Evolutionary conservation across 1,140 invertebrate genomes (phyloP).

Genomic region (Dryas iulia): DNA sequence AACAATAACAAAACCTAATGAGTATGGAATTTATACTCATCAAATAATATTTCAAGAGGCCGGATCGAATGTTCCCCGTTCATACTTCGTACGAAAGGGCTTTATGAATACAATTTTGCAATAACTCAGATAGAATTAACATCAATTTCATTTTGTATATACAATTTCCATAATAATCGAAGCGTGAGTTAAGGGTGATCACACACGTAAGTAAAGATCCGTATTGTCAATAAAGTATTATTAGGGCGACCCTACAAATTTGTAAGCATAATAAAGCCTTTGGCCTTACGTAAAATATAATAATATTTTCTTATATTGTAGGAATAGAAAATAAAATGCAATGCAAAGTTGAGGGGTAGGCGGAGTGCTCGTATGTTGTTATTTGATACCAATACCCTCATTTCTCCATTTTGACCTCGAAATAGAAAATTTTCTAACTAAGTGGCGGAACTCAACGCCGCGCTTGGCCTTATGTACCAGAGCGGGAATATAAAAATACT

Average conservation of each 20-base stretch:
- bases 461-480: too few relatives aligned
- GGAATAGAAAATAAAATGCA: background rate
- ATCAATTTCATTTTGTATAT: constrained; percentile 55
- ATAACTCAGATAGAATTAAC: constrained; percentile 32
- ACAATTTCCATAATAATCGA: constrained; percentile 67
- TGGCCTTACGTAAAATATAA: background rate
- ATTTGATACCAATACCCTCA: too few relatives aligned
- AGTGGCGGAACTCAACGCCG: too few relatives aligned
- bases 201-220: background rate
- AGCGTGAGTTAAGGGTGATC: constrained; percentile 37
- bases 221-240: background rate
- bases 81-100: constrained; percentile 34
- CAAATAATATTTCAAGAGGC: constrained; percentile 38
- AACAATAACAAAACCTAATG: background rate
- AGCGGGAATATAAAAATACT: too few relatives aligned
- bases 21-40: background rate
- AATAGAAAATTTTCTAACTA: too few relatives aligned
- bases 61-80: constrained; percentile 25
- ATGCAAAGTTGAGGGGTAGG: too few relatives aligned
- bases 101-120: constrained; percentile 57
- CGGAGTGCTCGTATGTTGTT: too few relatives aligned
- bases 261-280: background rate
- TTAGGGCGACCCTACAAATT: background rate
- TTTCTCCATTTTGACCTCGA: too few relatives aligned
- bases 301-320: background rate